Evolutionary conservation across 2,888 invertebrate genomes (phyloP).

Genomic region (Scaptomyza parva): DNA sequence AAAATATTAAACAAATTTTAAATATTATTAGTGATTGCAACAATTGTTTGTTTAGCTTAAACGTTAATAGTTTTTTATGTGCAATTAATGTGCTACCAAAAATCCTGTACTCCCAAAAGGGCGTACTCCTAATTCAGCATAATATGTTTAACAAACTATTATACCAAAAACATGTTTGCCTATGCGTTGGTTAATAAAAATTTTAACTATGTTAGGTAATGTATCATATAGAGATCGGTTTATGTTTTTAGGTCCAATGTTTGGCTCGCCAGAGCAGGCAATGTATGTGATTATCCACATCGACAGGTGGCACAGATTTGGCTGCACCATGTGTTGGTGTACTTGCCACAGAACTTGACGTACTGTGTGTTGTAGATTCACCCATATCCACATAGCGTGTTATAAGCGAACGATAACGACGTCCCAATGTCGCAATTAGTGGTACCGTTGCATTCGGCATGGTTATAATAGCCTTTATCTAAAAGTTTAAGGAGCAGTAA

Average conservation of each 20-base stretch:
- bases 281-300: constrained; percentile 84
- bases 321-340: constrained; percentile 73
- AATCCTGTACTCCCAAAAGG: neutral
- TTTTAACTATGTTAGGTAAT: constrained; percentile 43
- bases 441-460: constrained; percentile 85
- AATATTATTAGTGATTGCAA: constrained; percentile 10
- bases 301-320: constrained; percentile 67
- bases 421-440: constrained; percentile 91
- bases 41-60: constrained; percentile 27
- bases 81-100: constrained; percentile 34
- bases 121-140: constrained; percentile 16
- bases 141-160: constrained; percentile 17
- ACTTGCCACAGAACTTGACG: constrained; percentile 46
- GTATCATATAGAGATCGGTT: constrained; percentile 53
- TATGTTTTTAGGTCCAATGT: constrained; percentile 83
- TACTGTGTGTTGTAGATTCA: constrained; percentile 47
- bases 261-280: constrained; percentile 83
- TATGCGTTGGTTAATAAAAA: constrained; percentile 43
- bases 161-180: constrained; percentile 2
- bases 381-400: constrained; percentile 87
- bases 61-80: constrained; percentile 27
- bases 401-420: constrained; percentile 92
- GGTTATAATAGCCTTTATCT: constrained; percentile 88
- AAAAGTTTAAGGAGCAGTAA: constrained; percentile 5
- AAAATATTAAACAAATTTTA: constrained; percentile 3